Evolutionary conservation across 1,140 invertebrate species (phyloP), one percentile per base, ranked within the genome.

Genomic region (Diploscapter pachys): DNA sequence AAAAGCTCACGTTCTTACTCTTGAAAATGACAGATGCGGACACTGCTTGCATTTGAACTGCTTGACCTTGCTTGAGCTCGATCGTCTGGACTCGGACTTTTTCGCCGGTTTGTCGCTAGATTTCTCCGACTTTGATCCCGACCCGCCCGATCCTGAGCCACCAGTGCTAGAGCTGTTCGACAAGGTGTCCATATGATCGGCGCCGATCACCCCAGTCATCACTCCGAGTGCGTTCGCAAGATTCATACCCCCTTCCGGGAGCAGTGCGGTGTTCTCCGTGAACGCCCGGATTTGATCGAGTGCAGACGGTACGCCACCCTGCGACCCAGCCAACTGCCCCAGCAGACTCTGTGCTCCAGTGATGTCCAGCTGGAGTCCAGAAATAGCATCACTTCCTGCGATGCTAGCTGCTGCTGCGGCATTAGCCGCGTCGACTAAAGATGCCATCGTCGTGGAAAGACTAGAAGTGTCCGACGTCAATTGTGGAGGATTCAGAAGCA

Each of bases 11-110:
- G 31, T 31, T 31, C 31, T 31, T 31, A 31, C 31, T 31, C 31
- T 76, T 4, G 75, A 67, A 13, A 66, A 52, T 50, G 72, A 90
- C 0, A 91, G 89, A 31, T 91, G 90, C 49, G 63, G 63, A 84
- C 95, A 98, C 64, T 95, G 92, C 82, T 96, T 97, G 87, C 95
- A 98, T 81, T 91, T 91, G 85, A 92, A 93, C 0, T 90, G 91
- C 86, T 95, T 96, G 1, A 86, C 84, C 51, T 81, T 74, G 9
- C 73, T 67, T 51, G 57, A 69, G 63, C 73, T 74, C 13, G 57
- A 69, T 31, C 73, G 53, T 6, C 73, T 54, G 61, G 63, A 53
- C 66, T 74, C 73, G 50, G 52, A 52, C 59, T 69, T 74, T 5
- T 31, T 48, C 51, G 31, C 1, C 31, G 31, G 31, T 1, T 31